Conservation (phyloP, 2,888 invertebrate genomes). For the Agriopis marginaria region DNA sequence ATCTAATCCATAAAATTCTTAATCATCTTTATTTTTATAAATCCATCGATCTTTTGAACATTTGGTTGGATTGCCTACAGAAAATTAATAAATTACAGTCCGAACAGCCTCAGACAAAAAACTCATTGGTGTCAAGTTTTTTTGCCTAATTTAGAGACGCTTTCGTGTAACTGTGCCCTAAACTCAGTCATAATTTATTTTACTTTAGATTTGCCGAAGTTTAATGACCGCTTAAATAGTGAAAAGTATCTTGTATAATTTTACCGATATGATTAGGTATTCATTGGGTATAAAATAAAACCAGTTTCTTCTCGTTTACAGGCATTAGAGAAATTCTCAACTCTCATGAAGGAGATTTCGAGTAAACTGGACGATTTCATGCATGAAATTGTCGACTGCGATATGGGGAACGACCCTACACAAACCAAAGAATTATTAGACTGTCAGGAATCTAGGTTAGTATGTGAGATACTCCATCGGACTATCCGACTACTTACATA, state of each 20-base stretch:
- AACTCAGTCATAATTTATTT: constrained; percentile 3
- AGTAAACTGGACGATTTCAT: constrained; percentile 95
- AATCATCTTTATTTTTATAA: not conserved
- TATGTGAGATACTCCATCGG: constrained; percentile 30
- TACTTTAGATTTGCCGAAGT: constrained; percentile 6
- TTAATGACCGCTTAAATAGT: constrained; percentile 19
- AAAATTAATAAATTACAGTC: not conserved
- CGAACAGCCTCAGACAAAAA: constrained; percentile 1
- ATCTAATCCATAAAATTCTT: too few species aligned
- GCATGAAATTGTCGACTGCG: constrained; percentile 94
- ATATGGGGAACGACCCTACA: constrained; percentile 97
- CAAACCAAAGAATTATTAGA: constrained; percentile 95
- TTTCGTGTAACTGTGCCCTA: constrained; percentile 18
- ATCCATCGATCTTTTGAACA: not conserved
- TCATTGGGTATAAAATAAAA: constrained; percentile 11
- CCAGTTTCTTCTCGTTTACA: constrained; percentile 70
- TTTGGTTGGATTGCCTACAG: not conserved
- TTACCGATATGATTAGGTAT: constrained; percentile 11
- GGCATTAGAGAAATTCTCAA: constrained; percentile 98
- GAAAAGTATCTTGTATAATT: constrained; percentile 21
- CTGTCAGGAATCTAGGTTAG: constrained; percentile 91
- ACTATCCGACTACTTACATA: constrained; percentile 12
- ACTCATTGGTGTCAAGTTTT: constrained; percentile 12
- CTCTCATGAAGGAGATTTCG: constrained; percentile 96
- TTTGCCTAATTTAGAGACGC: constrained; percentile 16